Evolutionary conservation across 2,113 vertebrate species (phyloP).

Genomic region (Acrocephalus arundinaceus): DNA sequence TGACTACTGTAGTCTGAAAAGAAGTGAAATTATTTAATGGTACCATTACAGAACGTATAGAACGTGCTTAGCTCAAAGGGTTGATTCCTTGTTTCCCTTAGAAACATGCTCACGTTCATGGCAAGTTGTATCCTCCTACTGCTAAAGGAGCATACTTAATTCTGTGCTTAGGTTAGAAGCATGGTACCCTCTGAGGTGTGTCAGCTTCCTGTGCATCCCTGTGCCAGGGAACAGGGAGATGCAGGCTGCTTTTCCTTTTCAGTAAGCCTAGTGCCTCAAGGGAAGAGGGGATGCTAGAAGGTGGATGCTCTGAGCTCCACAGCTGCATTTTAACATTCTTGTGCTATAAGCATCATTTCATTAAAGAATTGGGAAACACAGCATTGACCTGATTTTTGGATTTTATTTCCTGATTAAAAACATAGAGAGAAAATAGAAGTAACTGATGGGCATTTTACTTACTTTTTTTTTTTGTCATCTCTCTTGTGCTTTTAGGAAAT

Average conservation of each 20-base stretch:
- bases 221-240: background rate
- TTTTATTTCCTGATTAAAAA: background rate
- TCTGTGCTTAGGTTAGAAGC: background rate
- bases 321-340: background rate
- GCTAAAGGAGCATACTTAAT: background rate
- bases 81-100: background rate
- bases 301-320: background rate
- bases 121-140: background rate
- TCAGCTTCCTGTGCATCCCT: background rate
- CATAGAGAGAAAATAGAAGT: background rate
- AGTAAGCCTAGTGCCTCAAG: background rate
- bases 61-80: accelerated
- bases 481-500: constrained; percentile 67
- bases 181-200: background rate
- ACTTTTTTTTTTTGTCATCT: background rate
- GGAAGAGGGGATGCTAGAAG: background rate
- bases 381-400: background rate
- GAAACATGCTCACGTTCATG: accelerated
- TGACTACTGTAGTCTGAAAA: background rate
- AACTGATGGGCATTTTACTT: background rate
- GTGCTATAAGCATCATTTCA: background rate
- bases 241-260: background rate
- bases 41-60: background rate
- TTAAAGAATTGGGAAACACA: background rate
- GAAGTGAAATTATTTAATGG: background rate